Conservation (phyloP, 2,888 invertebrate species). For the Brenthis hecate region DNA sequence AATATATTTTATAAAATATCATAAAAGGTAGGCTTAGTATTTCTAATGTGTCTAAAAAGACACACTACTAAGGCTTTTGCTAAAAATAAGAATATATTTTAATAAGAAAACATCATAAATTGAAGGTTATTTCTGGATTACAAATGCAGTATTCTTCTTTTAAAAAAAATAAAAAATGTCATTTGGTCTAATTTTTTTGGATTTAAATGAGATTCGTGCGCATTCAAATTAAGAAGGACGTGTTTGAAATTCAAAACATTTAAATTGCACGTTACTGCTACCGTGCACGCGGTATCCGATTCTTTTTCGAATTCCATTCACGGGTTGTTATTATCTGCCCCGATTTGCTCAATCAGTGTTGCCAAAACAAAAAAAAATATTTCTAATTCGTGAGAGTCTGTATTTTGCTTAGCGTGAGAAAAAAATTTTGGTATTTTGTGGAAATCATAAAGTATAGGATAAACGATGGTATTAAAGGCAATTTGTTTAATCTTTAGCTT, state of each 20-base stretch:
- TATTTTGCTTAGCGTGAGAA: slow-evolving; percentile 75
- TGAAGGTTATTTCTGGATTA: neutral
- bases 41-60: no score
- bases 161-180: slow-evolving; percentile 30
- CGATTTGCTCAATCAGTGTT: slow-evolving; percentile 75
- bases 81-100: no score
- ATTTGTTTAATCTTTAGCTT: slow-evolving; percentile 36
- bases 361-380: slow-evolving; percentile 67
- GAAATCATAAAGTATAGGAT: slow-evolving; percentile 39
- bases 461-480: slow-evolving; percentile 36
- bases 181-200: slow-evolving; percentile 23
- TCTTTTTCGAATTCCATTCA: slow-evolving; percentile 68
- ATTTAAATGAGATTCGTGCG: slow-evolving; percentile 41
- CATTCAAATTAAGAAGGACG: slow-evolving; percentile 51
- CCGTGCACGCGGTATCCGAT: slow-evolving; percentile 70
- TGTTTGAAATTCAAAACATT: slow-evolving; percentile 79
- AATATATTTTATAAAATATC: no score
- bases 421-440: slow-evolving; percentile 43
- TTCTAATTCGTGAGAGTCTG: slow-evolving; percentile 76
- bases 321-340: slow-evolving; percentile 74
- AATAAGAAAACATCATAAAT: no score
- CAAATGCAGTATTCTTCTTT: neutral
- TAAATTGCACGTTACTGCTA: slow-evolving; percentile 81
- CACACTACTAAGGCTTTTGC: no score
- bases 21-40: no score